phyloP scores from a whole-genome alignment of 2,797 vertebrate species.

The Pipistrellus pygmaeus region DNA sequence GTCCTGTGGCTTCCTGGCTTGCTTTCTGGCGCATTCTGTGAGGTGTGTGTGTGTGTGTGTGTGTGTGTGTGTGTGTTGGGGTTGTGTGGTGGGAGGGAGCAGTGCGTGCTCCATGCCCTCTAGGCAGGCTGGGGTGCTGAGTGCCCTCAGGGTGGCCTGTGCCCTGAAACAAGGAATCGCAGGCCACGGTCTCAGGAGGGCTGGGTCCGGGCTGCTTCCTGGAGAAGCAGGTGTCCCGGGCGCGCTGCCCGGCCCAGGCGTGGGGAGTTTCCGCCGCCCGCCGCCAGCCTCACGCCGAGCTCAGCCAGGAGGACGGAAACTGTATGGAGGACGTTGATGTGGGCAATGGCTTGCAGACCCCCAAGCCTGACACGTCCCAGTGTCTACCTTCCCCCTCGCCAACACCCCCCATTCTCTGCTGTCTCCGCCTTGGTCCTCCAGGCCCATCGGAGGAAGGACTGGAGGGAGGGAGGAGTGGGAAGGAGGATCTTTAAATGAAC shows the following conservation, averaged over 20 bases:
- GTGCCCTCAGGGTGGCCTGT: not conserved
- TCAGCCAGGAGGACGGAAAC: not conserved
- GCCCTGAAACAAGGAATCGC: slow-evolving; percentile 21
- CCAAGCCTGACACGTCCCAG: not conserved
- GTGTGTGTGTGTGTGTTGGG: not conserved
- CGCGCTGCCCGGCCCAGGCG: not conserved
- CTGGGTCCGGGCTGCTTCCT: not conserved
- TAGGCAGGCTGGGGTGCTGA: not conserved
- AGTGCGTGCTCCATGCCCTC: not conserved
- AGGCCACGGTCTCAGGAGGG: not conserved
- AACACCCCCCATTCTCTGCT: accelerated
- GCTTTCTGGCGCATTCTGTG: not conserved
- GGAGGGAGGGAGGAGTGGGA: not conserved
- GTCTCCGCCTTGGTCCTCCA: not conserved
- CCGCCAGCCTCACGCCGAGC: not conserved
- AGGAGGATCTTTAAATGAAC: not conserved
- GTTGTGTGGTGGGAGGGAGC: not conserved
- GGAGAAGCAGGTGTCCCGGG: slow-evolving; percentile 17
- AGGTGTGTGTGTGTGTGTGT: not conserved
- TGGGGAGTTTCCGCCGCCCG: not conserved
- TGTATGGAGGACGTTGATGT: not conserved
- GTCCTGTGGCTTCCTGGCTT: not conserved
- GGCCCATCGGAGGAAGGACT: not conserved
- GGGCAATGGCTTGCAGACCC: not conserved
- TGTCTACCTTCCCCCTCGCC: not conserved